Percentiles rank a stretch among this genome's conserved stretches.
Conservation (phyloP, 2,113 vertebrate genomes). For the Tragelaphus strepsiceros region DNA sequence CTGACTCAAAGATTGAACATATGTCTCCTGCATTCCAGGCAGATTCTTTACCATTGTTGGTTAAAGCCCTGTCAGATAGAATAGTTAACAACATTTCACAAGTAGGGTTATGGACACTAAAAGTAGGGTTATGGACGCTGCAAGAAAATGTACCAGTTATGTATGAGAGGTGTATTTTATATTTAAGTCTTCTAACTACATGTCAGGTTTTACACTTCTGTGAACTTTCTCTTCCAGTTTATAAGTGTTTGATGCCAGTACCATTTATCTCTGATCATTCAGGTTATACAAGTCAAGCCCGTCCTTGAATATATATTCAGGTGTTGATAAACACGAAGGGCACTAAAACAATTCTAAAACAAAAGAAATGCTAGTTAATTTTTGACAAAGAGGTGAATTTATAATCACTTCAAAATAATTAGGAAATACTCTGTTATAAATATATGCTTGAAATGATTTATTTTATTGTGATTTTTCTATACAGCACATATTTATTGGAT, state of each 20-base stretch:
- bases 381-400: not conserved
- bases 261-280: not conserved
- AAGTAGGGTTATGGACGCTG: not conserved
- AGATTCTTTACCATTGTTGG: not conserved
- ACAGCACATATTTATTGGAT: not conserved
- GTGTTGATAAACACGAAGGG: not conserved
- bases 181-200: not conserved
- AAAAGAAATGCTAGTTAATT: not conserved
- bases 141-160: not conserved
- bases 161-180: not conserved
- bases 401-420: not conserved
- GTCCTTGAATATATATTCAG: not conserved
- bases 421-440: not conserved
- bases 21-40: not conserved
- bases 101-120: not conserved
- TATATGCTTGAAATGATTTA: not conserved
- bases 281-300: not conserved
- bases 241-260: not conserved
- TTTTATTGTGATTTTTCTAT: not conserved
- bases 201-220: not conserved
- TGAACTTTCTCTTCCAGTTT: not conserved
- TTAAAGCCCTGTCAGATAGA: not conserved
- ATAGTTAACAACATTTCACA: not conserved
- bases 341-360: not conserved
- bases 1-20: not conserved